These are phyloP conservation scores for Capricornis sumatraensis DNA, from an alignment of 2,113 vertebrate genomes.

Conservation along the genomic window DNA sequence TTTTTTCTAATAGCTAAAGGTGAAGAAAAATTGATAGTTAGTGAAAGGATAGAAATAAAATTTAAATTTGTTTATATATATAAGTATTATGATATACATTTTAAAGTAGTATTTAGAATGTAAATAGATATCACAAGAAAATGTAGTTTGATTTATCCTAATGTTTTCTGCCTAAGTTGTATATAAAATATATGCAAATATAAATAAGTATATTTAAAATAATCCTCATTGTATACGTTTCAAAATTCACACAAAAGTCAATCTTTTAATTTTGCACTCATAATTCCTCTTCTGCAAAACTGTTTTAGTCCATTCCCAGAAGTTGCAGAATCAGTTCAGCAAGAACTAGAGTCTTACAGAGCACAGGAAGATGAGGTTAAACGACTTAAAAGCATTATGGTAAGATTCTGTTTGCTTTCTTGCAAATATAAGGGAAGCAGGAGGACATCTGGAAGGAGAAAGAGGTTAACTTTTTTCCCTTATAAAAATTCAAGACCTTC, in stretches of 20 bases:
- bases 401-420: constrained; percentile 73
- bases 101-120: neutral
- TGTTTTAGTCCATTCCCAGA: constrained; percentile 94
- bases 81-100: constrained; percentile 15
- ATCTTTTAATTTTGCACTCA: constrained; percentile 38
- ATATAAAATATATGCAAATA: constrained; percentile 14
- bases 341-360: constrained; percentile 94
- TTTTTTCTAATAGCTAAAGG: neutral
- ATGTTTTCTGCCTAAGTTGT: neutral
- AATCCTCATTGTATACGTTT: constrained; percentile 2
- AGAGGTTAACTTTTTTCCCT: neutral
- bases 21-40: constrained; percentile 24
- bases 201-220: neutral
- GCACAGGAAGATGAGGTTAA: constrained; percentile 98
- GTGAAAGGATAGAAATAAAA: constrained; percentile 40
- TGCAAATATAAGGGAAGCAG: neutral
- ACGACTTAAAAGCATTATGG: constrained; percentile 97
- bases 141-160: constrained; percentile 28
- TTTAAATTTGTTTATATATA: constrained; percentile 12
- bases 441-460: neutral
- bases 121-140: neutral
- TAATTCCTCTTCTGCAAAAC: constrained; percentile 57
- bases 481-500: neutral
- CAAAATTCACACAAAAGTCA: neutral
- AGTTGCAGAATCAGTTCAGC: constrained; percentile 96